Conservation (phyloP, 2,113 vertebrate species). For the Pampusana beccarii region DNA sequence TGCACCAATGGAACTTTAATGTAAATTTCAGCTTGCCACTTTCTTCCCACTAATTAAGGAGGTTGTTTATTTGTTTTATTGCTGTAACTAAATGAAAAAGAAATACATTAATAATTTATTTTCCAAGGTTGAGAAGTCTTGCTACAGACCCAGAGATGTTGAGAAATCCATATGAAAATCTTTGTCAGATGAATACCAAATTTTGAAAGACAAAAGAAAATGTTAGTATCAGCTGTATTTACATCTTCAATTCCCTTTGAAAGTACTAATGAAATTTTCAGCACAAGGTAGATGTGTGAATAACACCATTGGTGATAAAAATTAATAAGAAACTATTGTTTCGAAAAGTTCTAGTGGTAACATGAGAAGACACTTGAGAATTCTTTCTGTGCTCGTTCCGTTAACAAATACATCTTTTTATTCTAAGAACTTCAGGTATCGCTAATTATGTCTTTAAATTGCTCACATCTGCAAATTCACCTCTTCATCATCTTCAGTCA, state of each 20-base stretch:
- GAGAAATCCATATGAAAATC: background rate
- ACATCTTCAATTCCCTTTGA: background rate
- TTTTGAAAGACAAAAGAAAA: background rate
- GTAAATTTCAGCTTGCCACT: background rate
- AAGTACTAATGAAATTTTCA: background rate
- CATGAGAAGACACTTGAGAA: background rate
- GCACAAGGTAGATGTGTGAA: accelerated
- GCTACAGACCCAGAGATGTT: background rate
- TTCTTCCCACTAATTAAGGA: background rate
- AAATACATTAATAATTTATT: background rate
- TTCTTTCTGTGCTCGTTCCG: background rate
- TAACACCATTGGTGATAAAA: background rate
- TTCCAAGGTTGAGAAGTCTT: background rate
- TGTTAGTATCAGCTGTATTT: background rate
- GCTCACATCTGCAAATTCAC: background rate
- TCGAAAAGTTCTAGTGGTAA: background rate
- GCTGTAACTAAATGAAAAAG: background rate
- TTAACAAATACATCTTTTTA: background rate
- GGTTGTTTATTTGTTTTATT: background rate
- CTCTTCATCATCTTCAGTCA: background rate
- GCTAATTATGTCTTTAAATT: background rate
- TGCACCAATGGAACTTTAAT: background rate
- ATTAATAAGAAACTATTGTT: background rate
- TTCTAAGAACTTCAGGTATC: background rate
- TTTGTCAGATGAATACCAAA: background rate